phyloP scores from a whole-genome alignment of 1,140 invertebrate genomes.

The Solenopsis invicta region DNA sequence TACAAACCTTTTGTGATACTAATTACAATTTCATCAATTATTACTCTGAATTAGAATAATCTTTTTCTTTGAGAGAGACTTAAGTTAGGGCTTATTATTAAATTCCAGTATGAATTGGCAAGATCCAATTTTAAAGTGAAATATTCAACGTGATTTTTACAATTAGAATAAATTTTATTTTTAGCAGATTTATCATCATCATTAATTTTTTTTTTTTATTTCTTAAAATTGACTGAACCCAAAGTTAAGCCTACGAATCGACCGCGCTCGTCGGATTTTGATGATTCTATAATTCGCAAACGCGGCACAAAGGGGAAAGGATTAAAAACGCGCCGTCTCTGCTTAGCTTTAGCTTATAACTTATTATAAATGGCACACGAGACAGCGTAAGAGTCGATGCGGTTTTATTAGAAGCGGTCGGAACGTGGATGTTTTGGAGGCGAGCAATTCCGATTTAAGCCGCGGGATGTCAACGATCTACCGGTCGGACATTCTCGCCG shows the following conservation, averaged over 20 bases:
- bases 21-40: background rate
- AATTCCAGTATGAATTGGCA: background rate
- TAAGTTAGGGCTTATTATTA: background rate
- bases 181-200: background rate
- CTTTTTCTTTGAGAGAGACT: background rate
- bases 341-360: background rate
- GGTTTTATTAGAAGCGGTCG: slow-evolving; percentile 48
- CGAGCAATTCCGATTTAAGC: slow-evolving; percentile 59
- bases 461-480: slow-evolving; percentile 39
- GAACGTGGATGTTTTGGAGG: slow-evolving; percentile 26
- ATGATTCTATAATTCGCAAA: background rate
- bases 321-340: background rate
- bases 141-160: background rate
- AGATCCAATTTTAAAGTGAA: background rate
- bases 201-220: background rate
- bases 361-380: no score
- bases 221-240: background rate
- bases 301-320: background rate
- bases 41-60: background rate
- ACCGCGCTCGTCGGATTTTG: background rate
- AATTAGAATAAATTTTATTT: background rate
- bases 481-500: slow-evolving; percentile 28
- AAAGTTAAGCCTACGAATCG: background rate
- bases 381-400: no score
- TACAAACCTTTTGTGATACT: background rate